Conservation (phyloP, 2,797 vertebrate genomes). For the Danio tinwini region DNA sequence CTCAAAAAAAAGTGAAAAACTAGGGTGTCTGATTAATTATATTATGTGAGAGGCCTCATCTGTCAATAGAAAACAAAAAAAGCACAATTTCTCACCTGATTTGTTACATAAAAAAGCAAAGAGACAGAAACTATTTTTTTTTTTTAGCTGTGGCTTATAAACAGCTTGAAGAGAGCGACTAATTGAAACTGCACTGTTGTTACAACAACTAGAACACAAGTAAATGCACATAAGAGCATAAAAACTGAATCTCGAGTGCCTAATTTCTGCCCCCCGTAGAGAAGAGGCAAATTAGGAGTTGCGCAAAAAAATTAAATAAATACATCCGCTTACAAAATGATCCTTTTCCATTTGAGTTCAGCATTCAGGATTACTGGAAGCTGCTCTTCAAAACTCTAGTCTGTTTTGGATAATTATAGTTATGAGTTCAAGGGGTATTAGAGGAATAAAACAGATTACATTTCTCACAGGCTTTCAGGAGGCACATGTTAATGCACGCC, state of each 20-base stretch:
- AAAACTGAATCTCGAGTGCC: constrained; percentile 40
- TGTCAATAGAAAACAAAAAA: background rate
- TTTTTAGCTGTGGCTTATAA: constrained; percentile 42
- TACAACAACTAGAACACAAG: constrained; percentile 25
- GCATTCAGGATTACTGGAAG: constrained; percentile 55
- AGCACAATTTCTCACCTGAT: constrained; percentile 8
- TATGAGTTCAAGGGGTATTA: constrained; percentile 50
- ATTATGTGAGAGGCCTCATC: background rate
- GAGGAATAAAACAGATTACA: constrained; percentile 49
- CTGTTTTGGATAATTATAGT: constrained; percentile 58
- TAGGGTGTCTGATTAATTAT: too few species aligned
- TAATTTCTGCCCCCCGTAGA: constrained; percentile 43
- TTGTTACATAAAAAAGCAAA: constrained; percentile 18
- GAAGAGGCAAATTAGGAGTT: constrained; percentile 45
- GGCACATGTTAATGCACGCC: constrained; percentile 53
- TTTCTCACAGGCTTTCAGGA: constrained; percentile 51
- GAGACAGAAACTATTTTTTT: background rate
- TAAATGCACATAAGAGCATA: constrained; percentile 39
- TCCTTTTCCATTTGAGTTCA: constrained; percentile 49
- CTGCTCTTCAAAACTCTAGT: constrained; percentile 50
- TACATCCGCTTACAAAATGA: constrained; percentile 37
- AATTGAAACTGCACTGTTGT: constrained; percentile 41
- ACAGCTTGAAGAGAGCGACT: constrained; percentile 21
- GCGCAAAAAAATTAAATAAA: background rate
- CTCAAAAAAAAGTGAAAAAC: too few species aligned